These are phyloP conservation scores for Callosobruchus maculatus DNA, from an alignment of 2,888 invertebrate species.

Conservation along the genomic window DNA sequence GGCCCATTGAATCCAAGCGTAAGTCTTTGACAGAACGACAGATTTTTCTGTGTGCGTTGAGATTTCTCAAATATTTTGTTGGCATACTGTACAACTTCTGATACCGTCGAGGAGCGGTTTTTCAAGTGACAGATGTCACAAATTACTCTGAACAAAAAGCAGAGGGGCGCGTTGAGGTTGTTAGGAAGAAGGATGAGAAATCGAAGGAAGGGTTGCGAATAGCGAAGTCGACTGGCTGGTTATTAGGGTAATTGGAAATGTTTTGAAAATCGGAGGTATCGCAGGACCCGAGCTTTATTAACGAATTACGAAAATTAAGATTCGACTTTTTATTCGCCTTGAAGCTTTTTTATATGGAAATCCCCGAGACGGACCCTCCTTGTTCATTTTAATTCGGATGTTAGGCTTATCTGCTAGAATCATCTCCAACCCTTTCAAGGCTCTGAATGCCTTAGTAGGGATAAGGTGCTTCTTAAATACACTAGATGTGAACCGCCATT, in stretches of 20 bases:
- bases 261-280: constrained; percentile 12
- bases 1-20: too few relatives aligned
- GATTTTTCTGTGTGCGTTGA: too few relatives aligned
- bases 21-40: too few relatives aligned
- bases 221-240: constrained; percentile 8
- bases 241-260: constrained; percentile 26
- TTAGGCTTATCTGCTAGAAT: neutral
- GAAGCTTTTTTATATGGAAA: neutral
- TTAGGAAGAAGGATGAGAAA: neutral
- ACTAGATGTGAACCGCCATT: neutral
- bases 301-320: neutral
- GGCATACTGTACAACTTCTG: too few relatives aligned
- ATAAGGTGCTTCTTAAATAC: neutral
- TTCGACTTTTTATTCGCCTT: neutral
- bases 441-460: neutral
- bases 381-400: neutral
- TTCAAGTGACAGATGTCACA: constrained; percentile 40
- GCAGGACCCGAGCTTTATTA: neutral
- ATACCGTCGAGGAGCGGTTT: neutral
- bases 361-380: neutral
- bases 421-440: neutral
- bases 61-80: too few relatives aligned
- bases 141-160: constrained; percentile 25
- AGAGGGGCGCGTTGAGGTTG: constrained; percentile 17
- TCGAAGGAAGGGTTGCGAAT: constrained; percentile 18